Evolutionary conservation across 2,797 vertebrate genomes (phyloP).

Genomic region (Crocodylus rhombifer): DNA sequence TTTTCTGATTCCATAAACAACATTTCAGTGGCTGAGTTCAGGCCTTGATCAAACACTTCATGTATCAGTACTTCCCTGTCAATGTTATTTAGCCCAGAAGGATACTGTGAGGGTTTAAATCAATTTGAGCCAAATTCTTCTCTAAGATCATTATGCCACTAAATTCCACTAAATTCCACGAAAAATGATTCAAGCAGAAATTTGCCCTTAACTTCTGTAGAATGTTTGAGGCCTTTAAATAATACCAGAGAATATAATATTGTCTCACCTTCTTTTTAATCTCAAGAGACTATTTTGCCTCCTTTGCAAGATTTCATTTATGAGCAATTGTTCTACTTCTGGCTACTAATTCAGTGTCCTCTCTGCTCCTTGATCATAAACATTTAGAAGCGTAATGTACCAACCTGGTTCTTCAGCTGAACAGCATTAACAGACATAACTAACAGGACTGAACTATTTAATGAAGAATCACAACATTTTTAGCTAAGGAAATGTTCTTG

Average conservation of each 20-base stretch:
- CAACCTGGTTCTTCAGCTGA: conserved; percentile 38
- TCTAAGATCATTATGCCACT: not conserved
- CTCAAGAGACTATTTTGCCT: not conserved
- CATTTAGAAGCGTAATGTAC: conserved; percentile 54
- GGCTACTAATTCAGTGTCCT: not conserved
- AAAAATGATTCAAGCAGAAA: not conserved
- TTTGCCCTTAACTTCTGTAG: not conserved
- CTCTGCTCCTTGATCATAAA: not conserved
- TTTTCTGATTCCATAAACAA: not conserved
- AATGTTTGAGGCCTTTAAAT: not conserved
- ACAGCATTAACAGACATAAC: conserved; percentile 44
- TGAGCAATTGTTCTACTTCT: conserved; percentile 52
- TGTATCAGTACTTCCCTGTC: not conserved
- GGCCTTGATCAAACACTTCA: not conserved
- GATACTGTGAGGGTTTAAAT: not conserved
- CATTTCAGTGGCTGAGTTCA: not conserved
- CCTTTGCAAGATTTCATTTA: not conserved
- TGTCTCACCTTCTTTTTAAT: conserved; percentile 5
- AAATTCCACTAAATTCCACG: not conserved
- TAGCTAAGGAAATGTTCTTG: conserved; percentile 77
- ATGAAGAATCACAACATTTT: conserved; percentile 75
- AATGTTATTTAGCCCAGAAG: not conserved
- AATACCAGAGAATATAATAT: not conserved
- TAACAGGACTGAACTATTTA: conserved; percentile 58
- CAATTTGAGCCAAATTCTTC: not conserved